Base-by-base conservation (phyloP, 92 coral and sea anemone genomes). In the Zoanthus solanderi region DNA sequence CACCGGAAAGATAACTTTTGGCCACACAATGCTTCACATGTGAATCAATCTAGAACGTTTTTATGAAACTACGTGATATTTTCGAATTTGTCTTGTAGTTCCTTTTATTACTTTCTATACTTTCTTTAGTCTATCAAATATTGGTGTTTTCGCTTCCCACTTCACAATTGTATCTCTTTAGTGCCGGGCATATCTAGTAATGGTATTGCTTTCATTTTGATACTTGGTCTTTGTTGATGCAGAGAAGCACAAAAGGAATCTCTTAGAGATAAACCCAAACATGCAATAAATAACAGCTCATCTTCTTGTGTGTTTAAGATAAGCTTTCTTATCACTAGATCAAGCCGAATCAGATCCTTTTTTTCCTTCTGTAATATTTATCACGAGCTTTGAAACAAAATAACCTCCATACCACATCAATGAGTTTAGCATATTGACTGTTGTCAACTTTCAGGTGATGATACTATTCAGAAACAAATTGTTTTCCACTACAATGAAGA, bases 291-390 rank as follows among this genome's bases (percentile, higher is more conserved):
- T 3, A 68, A 81, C 46, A 45, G 60, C 10, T 44, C 13, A 9
- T 45, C 11, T 61, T 75, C 61, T 81, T 81, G 85, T 66, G 76
- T 34, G 23, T 46, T 69, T 50, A 47, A 80, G 85, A 81, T 81
- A 81, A 81, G 85, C 76, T 69, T 63, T n/a, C 69, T 63, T 81
- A 81, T 81, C 85, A 80, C 57, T 66, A 45, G 31, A 67, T 80
- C 85, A 80, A 65, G 9, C 16, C 58, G 46, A 81, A 67, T 47
- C 75, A 46, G 56, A 46, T 69, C 52, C 46, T 81, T 81, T 66
- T 79, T 81, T 23, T 47, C 61, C 46, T 81, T 66, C 45, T 47
- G 44, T 75, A 46, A 67, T 63, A 81, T 67, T 67, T 30, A 69
- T 69, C 75, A 47, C 13, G 44, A 66, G 58, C 46, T 79, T 31